These are phyloP conservation scores for Baronia brevicornis DNA, from an alignment of 2,888 invertebrate species.

Conservation along the genomic window DNA sequence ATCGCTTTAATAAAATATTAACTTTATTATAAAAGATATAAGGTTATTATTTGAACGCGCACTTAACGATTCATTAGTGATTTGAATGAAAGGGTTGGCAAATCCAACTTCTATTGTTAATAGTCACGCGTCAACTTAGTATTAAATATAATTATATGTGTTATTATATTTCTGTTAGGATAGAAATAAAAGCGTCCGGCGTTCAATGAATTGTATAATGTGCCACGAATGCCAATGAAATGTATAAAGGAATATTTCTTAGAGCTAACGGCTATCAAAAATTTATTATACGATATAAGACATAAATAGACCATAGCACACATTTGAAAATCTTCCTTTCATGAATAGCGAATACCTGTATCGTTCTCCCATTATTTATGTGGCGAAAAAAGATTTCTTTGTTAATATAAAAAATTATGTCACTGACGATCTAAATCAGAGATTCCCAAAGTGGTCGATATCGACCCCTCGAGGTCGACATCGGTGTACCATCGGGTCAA, in stretches of 20 bases:
- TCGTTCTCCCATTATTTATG: too few relatives aligned
- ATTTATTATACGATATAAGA: background rate
- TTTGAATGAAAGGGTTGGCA: conserved; percentile 71
- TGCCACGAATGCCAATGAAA: too few relatives aligned
- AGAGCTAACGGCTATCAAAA: conserved; percentile 2
- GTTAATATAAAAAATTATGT: too few relatives aligned
- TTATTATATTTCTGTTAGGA: conserved; percentile 64
- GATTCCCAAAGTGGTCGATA: too few relatives aligned
- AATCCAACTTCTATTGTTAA: conserved; percentile 69
- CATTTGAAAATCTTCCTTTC: too few relatives aligned
- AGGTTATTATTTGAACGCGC: conserved; percentile 24
- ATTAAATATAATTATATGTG: conserved; percentile 57
- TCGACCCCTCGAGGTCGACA: too few relatives aligned
- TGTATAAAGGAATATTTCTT: background rate
- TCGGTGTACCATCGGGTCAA: too few relatives aligned
- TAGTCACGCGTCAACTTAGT: conserved; percentile 67
- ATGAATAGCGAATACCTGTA: too few relatives aligned
- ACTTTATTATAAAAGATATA: conserved; percentile 24
- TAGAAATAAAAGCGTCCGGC: conserved; percentile 41
- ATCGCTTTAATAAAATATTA: conserved; percentile 17
- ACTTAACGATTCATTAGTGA: conserved; percentile 54
- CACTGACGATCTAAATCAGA: too few relatives aligned
- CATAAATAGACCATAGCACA: background rate
- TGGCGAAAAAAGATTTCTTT: too few relatives aligned
- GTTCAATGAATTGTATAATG: conserved; percentile 17